Conservation (phyloP, 2,888 invertebrate genomes). For the Lamproptera curius region DNA sequence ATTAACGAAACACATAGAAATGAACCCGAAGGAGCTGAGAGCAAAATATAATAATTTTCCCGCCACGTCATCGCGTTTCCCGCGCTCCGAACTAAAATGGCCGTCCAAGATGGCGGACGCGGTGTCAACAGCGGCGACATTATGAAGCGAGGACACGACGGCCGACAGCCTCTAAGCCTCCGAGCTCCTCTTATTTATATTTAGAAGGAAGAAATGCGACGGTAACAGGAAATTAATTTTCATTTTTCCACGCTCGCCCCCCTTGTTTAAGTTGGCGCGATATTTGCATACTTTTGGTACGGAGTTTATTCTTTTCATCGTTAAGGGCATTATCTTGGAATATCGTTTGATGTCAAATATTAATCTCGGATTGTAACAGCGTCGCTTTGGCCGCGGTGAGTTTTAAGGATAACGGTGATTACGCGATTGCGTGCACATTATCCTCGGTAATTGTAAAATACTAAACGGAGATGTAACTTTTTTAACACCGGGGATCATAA, state of each 20-base stretch:
- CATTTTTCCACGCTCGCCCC: conserved; percentile 30
- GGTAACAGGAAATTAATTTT: conserved; percentile 47
- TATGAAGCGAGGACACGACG: conserved; percentile 60
- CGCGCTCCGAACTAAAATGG: conserved; percentile 59
- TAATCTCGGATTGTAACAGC: too few relatives aligned
- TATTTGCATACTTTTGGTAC: conserved; percentile 14
- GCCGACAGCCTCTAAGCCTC: conserved; percentile 66
- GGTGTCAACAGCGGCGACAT: conserved; percentile 60
- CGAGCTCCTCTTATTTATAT: conserved; percentile 47
- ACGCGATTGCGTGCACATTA: too few relatives aligned
- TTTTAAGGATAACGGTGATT: too few relatives aligned
- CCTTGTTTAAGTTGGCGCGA: conserved; percentile 23
- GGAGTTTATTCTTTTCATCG: neutral
- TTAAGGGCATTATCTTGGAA: neutral
- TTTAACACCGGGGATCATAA: too few relatives aligned
- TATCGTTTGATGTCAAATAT: neutral
- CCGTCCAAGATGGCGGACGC: conserved; percentile 28
- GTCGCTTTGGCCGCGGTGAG: too few relatives aligned
- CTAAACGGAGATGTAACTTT: too few relatives aligned
- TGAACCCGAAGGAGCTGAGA: conserved; percentile 58
- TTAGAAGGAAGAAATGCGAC: conserved; percentile 49
- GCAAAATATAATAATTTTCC: conserved; percentile 73
- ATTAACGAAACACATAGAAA: conserved; percentile 73
- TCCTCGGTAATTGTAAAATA: too few relatives aligned
- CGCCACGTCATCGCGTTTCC: conserved; percentile 66